Evolutionary conservation across 2,888 invertebrate species (phyloP), one percentile per base, ranked within the genome.

Genomic region (Cyclophora albipunctata): DNA sequence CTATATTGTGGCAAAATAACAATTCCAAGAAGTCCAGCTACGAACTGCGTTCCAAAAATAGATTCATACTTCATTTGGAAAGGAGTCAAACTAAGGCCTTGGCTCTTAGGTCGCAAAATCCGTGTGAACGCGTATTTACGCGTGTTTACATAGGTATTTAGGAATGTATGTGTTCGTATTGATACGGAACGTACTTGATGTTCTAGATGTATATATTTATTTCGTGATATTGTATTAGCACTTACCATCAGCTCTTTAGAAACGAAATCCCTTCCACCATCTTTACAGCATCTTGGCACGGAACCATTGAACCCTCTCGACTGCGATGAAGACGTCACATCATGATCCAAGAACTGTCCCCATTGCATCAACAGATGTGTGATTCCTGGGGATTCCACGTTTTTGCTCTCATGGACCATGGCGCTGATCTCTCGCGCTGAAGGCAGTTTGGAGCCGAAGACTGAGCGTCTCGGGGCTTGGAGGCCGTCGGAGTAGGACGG

Each of bases 261-360:
- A 52, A 93, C 89, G 51, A 92, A 90, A 45, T 87, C 91, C 45
- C 77, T 76, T 4, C 93, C 93, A 3, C 90, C 90, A 53, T 89
- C 89, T 47, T 90, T 85, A 68, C 95, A 95, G 73, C 96, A 95
- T 62, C 93, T 90, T 40, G 96, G 94, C 50, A 95, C 91, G 0
- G 94, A 92, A 4, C 94, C 93, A 69, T 95, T 94, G 67, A 95
- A 94, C 4, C 94, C 93, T 62, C 92, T 88, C 1, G 94, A 92
- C 65, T 94, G 94, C 0, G 93, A 94, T 3, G 94, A 93, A 0
- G 94, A 93, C 42, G 94, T 95, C 58, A 97, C 83, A 72, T 97
- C 97, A 67, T 97, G 97, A 71, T 97, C 97, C 52, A 97, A 70
- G 63, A 97, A 93, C 79, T 97, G 97, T 0, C 97, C 97, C 95